Percentiles rank a stretch among this genome's conserved stretches.
Evolutionary conservation across 2,797 vertebrate genomes (phyloP).

Genomic region (Crenichthys baileyi): DNA sequence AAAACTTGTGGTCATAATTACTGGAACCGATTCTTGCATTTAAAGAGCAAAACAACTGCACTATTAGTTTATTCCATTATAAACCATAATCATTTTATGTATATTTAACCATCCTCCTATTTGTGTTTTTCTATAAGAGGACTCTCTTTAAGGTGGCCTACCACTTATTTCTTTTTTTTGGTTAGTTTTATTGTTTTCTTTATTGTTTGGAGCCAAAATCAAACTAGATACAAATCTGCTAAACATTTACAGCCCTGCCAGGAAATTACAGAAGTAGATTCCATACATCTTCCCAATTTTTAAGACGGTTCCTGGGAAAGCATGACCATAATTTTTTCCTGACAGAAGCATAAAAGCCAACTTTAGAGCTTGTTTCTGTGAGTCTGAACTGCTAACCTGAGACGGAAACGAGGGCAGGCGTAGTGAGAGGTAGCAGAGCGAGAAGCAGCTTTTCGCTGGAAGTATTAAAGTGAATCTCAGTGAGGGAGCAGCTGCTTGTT

Average conservation of each 20-base stretch:
- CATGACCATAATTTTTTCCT: neutral
- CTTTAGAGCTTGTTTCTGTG: neutral
- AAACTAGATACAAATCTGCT: neutral
- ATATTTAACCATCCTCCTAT: neutral
- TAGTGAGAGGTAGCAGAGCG: neutral
- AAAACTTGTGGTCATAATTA: neutral
- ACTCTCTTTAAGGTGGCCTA: neutral
- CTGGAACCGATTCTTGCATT: neutral
- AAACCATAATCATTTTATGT: neutral
- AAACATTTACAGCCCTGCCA: neutral
- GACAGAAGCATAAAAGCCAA: neutral
- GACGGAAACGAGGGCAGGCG: slow-evolving; percentile 14
- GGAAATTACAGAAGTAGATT: neutral
- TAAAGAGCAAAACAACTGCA: neutral
- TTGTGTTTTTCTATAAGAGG: neutral
- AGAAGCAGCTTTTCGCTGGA: slow-evolving; percentile 29
- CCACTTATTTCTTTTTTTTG: neutral
- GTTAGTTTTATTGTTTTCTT: neutral
- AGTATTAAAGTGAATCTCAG: slow-evolving; percentile 24
- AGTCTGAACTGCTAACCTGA: neutral
- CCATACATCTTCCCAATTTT: neutral
- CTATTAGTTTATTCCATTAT: neutral
- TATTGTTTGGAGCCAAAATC: neutral
- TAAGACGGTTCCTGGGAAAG: neutral
- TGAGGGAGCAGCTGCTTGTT: slow-evolving; percentile 53